A percentile compares a stretch with the other conserved stretches of the same genome.
These are phyloP conservation scores for Erithacus rubecula DNA, from an alignment of 2,797 vertebrate genomes.

Conservation along the genomic window DNA sequence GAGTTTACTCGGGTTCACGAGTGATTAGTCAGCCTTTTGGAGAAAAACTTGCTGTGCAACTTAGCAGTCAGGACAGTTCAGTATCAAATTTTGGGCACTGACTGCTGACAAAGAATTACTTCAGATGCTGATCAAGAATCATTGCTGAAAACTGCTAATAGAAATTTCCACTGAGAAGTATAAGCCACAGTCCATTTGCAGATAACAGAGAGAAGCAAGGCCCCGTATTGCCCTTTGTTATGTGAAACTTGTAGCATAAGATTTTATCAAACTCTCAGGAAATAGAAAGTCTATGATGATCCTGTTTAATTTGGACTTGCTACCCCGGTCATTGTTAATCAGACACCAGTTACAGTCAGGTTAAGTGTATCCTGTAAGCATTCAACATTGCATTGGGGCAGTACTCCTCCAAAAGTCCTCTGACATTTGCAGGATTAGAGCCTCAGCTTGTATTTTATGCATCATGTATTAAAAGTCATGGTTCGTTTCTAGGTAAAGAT, in stretches of 20 bases:
- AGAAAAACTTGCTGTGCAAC: slow-evolving; percentile 10
- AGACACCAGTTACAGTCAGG: not conserved
- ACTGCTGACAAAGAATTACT: not conserved
- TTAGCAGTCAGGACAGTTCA: slow-evolving; percentile 16
- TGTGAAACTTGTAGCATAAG: not conserved
- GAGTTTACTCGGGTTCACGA: not conserved
- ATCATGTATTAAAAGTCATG: not conserved
- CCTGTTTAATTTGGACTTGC: not conserved
- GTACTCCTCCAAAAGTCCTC: not conserved
- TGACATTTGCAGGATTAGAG: not conserved
- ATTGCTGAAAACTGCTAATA: not conserved
- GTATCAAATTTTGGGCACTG: not conserved
- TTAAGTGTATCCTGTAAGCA: not conserved
- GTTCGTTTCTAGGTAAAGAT: not conserved
- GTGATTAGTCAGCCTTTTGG: not conserved
- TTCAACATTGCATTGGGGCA: not conserved
- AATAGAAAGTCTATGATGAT: not conserved
- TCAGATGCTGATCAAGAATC: not conserved
- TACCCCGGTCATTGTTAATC: not conserved
- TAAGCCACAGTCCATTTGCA: not conserved
- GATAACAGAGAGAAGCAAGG: not conserved
- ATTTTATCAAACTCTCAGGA: not conserved
- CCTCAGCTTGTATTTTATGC: not conserved
- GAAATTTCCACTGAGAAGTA: not conserved
- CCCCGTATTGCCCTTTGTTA: fast-evolving